A percentile compares a stretch with the other conserved stretches of the same genome.
Evolutionary conservation across 2,113 vertebrate genomes (phyloP).

Genomic region (Proterorhinus semilunaris): DNA sequence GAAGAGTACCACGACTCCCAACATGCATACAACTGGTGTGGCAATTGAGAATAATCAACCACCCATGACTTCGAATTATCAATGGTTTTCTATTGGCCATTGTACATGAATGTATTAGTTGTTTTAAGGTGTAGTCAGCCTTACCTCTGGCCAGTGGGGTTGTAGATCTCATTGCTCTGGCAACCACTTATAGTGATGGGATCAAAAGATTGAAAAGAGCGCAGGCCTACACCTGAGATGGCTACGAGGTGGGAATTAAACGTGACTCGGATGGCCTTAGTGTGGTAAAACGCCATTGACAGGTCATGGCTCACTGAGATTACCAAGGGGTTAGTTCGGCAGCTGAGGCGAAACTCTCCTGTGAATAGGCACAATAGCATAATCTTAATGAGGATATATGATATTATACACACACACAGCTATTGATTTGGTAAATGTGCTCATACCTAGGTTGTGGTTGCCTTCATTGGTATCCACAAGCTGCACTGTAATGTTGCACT

Average conservation of each 20-base stretch:
- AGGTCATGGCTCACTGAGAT: slow-evolving; percentile 98
- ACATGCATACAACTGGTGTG: slow-evolving; percentile 52
- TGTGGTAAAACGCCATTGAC: slow-evolving; percentile 96
- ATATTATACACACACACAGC: not conserved
- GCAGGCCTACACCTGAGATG: slow-evolving; percentile 95
- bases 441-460: slow-evolving; percentile 86
- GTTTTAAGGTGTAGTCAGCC: slow-evolving; percentile 30
- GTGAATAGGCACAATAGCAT: slow-evolving; percentile 35
- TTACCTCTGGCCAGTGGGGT: slow-evolving; percentile 94
- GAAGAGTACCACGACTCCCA: slow-evolving; percentile 6
- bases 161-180: slow-evolving; percentile 98
- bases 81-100: not conserved
- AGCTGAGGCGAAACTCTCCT: slow-evolving; percentile 96
- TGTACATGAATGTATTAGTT: slow-evolving; percentile 10
- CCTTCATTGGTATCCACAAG: slow-evolving; percentile 90
- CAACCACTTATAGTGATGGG: slow-evolving; percentile 97
- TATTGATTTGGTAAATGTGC: not conserved
- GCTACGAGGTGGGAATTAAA: slow-evolving; percentile 90
- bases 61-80: not conserved
- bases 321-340: slow-evolving; percentile 96
- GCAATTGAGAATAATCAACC: not conserved
- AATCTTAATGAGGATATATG: not conserved
- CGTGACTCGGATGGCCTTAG: slow-evolving; percentile 89
- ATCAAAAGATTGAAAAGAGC: slow-evolving; percentile 98
- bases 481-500: slow-evolving; percentile 90